Percentiles rank a stretch among this genome's conserved stretches.
phyloP scores from a whole-genome alignment of 1,140 invertebrate species.

The Lethrus apterus region DNA sequence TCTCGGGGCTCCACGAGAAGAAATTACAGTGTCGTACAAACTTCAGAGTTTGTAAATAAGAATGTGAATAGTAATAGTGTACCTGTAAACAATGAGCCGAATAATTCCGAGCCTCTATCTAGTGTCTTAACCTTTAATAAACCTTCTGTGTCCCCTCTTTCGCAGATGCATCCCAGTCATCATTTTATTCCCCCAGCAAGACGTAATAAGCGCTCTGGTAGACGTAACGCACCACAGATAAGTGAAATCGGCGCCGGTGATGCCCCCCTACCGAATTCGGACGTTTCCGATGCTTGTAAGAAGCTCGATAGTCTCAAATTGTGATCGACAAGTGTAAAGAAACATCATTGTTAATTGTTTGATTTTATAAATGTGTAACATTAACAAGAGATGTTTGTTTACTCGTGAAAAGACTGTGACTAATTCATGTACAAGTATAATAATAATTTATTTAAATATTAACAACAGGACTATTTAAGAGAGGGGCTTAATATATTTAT shows the following conservation, averaged over 20 bases:
- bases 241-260: slow-evolving; percentile 37
- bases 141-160: not conserved
- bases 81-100: slow-evolving; percentile 3
- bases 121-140: not conserved
- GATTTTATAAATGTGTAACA: slow-evolving; percentile 4
- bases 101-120: not conserved
- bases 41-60: not conserved
- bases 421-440: slow-evolving; percentile 13
- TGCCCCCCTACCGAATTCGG: slow-evolving; percentile 28
- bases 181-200: slow-evolving; percentile 11
- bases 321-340: slow-evolving; percentile 19
- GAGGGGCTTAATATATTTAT: slow-evolving; percentile 1
- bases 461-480: not conserved
- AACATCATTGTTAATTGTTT: not conserved
- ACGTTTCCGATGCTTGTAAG: slow-evolving; percentile 24
- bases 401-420: slow-evolving; percentile 16
- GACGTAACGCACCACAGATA: slow-evolving; percentile 11
- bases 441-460: not conserved
- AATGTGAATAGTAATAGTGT: not conserved
- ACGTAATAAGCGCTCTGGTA: slow-evolving; percentile 15
- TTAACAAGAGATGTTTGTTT: slow-evolving; percentile 4
- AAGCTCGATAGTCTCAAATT: slow-evolving; percentile 32
- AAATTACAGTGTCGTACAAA: no score
- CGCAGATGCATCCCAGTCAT: slow-evolving; percentile 9
- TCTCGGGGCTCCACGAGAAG: no score